These are phyloP conservation scores for Idaea biselata DNA, from an alignment of 2,888 invertebrate genomes.

Conservation along the genomic window DNA sequence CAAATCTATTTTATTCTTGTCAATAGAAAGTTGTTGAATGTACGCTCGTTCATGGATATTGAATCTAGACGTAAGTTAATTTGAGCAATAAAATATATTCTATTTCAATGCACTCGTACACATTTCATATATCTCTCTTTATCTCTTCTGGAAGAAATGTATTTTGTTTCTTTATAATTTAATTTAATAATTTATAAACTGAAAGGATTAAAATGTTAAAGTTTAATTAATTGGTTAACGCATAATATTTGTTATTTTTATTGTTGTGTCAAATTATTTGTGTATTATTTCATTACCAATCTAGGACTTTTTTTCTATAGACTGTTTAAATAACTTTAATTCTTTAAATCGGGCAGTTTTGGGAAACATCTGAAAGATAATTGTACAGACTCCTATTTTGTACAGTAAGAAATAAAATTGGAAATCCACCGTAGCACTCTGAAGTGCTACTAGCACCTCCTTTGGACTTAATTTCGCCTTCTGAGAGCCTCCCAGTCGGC, in stretches of 20 bases:
- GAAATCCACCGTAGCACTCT: too few relatives aligned
- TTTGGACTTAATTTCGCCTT: too few relatives aligned
- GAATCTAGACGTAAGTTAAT: neutral
- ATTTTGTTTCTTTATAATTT: neutral
- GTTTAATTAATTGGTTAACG: neutral
- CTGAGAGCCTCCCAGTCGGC: too few relatives aligned
- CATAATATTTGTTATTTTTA: neutral
- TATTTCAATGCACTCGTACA: constrained; percentile 6
- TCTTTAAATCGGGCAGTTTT: too few relatives aligned
- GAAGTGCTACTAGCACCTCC: too few relatives aligned
- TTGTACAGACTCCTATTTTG: too few relatives aligned
- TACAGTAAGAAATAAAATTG: too few relatives aligned
- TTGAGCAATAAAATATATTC: constrained; percentile 3
- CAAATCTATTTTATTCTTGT: too few relatives aligned
- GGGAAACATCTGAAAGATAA: too few relatives aligned
- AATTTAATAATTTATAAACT: neutral
- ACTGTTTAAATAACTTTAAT: neutral
- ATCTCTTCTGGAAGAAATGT: neutral
- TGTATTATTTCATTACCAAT: too few relatives aligned
- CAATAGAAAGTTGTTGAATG: neutral
- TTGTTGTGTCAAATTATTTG: neutral
- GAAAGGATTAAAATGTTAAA: neutral
- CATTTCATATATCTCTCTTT: neutral
- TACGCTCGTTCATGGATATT: neutral
- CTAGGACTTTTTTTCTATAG: neutral